Conservation (phyloP, 2,113 vertebrate genomes). For the Phocoena sinus region DNA sequence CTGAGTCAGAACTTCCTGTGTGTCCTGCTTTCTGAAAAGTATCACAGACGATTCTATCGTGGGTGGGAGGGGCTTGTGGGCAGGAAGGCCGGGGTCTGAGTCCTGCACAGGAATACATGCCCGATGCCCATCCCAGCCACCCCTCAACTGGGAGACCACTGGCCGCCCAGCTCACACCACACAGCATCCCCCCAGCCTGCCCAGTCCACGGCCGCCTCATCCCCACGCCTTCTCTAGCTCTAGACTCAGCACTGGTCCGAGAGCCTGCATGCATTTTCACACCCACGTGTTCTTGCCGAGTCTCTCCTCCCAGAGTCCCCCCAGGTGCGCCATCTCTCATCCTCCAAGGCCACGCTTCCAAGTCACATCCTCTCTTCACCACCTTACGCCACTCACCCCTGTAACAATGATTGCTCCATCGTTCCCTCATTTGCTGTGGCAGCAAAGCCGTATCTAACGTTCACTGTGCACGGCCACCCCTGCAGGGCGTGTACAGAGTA, state of each 20-base stretch:
- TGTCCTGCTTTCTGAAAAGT: not conserved
- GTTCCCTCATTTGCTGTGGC: rapidly evolving
- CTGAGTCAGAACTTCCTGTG: not conserved
- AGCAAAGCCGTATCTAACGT: not conserved
- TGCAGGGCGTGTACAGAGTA: rapidly evolving
- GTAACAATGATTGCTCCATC: rapidly evolving
- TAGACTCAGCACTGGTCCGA: rapidly evolving
- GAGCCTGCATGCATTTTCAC: rapidly evolving
- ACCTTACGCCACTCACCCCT: rapidly evolving
- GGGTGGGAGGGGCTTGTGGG: rapidly evolving
- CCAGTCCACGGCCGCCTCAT: rapidly evolving
- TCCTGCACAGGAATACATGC: rapidly evolving
- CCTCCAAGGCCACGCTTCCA: not conserved
- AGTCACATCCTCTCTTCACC: not conserved
- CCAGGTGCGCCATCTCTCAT: not conserved
- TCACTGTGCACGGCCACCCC: rapidly evolving
- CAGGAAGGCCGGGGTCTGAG: not conserved
- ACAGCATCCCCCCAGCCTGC: not conserved
- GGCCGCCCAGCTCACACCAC: rapidly evolving
- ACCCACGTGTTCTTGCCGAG: rapidly evolving
- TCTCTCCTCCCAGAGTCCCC: not conserved
- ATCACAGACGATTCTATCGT: rapidly evolving
- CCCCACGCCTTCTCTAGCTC: not conserved
- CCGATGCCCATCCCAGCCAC: rapidly evolving
- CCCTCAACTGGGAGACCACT: rapidly evolving